Conservation (phyloP, 2,888 invertebrate species). For the Zhengitettix transpicula region DNA sequence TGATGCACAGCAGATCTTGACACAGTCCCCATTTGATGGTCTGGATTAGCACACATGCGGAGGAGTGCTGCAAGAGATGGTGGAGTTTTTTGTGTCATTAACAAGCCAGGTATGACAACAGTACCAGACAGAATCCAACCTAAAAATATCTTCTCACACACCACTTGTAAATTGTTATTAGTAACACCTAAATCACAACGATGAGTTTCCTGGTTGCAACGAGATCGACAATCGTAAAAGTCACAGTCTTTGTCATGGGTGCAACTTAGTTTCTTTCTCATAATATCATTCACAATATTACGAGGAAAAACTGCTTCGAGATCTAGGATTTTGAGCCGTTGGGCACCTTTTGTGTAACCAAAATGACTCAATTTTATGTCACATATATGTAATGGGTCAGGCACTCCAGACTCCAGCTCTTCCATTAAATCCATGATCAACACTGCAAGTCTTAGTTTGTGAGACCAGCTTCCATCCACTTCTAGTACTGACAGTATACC, state of each 20-base stretch:
- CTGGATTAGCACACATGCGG: conserved; percentile 32
- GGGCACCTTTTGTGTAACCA: conserved; percentile 34
- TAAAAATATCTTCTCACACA: conserved; percentile 46
- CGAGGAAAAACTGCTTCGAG: conserved; percentile 43
- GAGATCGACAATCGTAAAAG: conserved; percentile 46
- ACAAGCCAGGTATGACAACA: conserved; percentile 39
- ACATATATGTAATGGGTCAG: conserved; percentile 46
- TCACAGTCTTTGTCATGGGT: conserved; percentile 44
- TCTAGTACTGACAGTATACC: conserved; percentile 29
- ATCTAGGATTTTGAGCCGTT: conserved; percentile 43
- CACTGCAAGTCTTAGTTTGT: conserved; percentile 35
- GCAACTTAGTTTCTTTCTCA: conserved; percentile 32
- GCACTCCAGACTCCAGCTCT: conserved; percentile 37
- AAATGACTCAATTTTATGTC: conserved; percentile 51
- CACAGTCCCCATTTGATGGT: conserved; percentile 23
- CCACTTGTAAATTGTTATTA: conserved; percentile 47
- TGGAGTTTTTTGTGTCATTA: conserved; percentile 41
- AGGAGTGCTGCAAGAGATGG: conserved; percentile 36
- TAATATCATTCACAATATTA: conserved; percentile 32
- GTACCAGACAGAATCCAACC: conserved; percentile 44
- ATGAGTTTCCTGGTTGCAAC: conserved; percentile 33
- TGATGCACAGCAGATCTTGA: conserved; percentile 31
- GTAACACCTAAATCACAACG: conserved; percentile 37
- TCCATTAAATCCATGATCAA: conserved; percentile 43
- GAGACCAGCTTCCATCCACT: conserved; percentile 37